Percentiles rank a stretch among this genome's conserved stretches.
These are phyloP conservation scores for Cossypha niveicapilla DNA, from an alignment of 2,797 vertebrate species.

Conservation along the genomic window DNA sequence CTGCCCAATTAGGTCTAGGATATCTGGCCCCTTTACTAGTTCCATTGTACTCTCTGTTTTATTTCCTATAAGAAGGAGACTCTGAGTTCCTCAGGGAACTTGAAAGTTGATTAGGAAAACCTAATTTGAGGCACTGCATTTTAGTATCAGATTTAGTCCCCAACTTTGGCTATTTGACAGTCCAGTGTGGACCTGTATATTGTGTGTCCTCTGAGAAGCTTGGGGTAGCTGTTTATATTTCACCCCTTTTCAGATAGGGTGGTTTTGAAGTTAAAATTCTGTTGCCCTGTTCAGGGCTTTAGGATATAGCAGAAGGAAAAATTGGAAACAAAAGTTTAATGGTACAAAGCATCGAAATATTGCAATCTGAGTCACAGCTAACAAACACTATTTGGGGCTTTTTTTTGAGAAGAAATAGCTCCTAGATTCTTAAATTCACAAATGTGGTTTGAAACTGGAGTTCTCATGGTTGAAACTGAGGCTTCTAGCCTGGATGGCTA, in stretches of 20 bases:
- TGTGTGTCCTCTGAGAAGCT: background rate
- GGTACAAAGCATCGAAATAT: background rate
- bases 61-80: background rate
- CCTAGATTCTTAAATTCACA: background rate
- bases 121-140: background rate
- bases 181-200: background rate
- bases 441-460: background rate
- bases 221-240: background rate
- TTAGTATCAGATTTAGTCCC: background rate
- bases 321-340: background rate
- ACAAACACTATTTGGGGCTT: background rate
- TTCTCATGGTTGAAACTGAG: background rate
- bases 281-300: background rate
- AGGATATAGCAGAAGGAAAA: background rate
- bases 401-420: background rate
- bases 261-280: background rate
- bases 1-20: too few relatives aligned
- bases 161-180: background rate
- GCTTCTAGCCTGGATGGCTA: background rate
- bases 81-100: background rate
- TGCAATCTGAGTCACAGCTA: background rate
- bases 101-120: background rate
- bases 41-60: too few relatives aligned
- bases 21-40: too few relatives aligned
- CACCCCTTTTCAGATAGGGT: background rate